Base-by-base conservation (phyloP, 2,888 invertebrate genomes). In the Drosophila sordidapex region DNA sequence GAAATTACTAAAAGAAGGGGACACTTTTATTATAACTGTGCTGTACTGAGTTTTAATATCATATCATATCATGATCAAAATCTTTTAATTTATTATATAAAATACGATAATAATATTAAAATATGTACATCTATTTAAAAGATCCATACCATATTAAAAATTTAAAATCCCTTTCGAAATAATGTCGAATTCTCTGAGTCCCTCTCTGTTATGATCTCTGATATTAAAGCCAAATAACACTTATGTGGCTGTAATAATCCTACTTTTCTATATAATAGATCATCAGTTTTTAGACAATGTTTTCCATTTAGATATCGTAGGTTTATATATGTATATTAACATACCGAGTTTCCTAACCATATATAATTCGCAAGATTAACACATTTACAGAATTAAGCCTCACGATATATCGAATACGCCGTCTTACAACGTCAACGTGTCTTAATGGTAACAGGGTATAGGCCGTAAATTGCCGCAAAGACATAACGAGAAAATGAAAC, bases 401-500 rank as follows among this genome's bases (percentile, higher is more conserved):
- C 0, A 25, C 18, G 10, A 51, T 27, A 51, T 11, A n/a, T 51
- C 31, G 27, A n/a, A 51, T 13, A 29, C 7, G 7, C 25, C 13
- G 21, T 54, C 27, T 35, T 27, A 54, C 46, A 10, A 33, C 33
- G 33, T 33, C n/a, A 8, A n/a, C 15, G 4, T n/a, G 35, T 2
- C 33, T 11, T 35, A 35, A 57, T 66, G 49, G 56, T 27, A 51
- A 43, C 25, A 72, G 71, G 71, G 71, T 64, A 72, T 54, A 59
- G 82, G 68, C 38, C 63, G 76, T 84, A 88, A 88, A 86, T 81
- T 88, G 73, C 69, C 76, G 68, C 65, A 68, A 78, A 76, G 74
- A 56, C 74, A 68, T 75, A 78, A 78, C 80, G 73, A 83, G 75
- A 53, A 82, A 60, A 70, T 61, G 74, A 82, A 76, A 81, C 75